phyloP scores from a whole-genome alignment of 2,888 invertebrate species.

The Linyphia triangularis region DNA sequence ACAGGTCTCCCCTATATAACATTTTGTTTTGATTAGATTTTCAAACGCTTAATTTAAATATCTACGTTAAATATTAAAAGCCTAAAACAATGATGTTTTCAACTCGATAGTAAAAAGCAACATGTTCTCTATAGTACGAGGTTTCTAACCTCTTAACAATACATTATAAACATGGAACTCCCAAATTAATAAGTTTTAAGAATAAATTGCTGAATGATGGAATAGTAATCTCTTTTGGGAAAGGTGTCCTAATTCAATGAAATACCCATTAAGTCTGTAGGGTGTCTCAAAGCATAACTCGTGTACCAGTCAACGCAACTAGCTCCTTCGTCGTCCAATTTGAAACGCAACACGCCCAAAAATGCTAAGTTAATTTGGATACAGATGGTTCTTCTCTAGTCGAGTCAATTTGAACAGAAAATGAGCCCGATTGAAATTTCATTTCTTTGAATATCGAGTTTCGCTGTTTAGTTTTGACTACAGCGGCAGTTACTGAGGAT shows the following conservation, averaged over 20 bases:
- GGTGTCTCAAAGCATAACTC: background rate
- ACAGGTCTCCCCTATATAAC: no score
- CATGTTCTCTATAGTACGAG: no score
- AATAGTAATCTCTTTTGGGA: background rate
- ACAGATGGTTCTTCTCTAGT: slow-evolving; percentile 37
- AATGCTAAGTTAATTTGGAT: slow-evolving; percentile 33
- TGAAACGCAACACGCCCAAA: background rate
- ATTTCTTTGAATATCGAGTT: slow-evolving; percentile 35
- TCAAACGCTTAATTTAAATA: no score
- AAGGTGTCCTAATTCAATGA: background rate
- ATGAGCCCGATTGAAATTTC: slow-evolving; percentile 31
- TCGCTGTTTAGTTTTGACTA: background rate
- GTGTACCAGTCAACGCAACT: background rate
- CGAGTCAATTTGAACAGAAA: slow-evolving; percentile 27
- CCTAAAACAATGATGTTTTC: no score
- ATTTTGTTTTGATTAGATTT: no score
- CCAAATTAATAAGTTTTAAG: background rate
- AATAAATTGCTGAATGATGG: background rate
- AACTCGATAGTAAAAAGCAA: no score
- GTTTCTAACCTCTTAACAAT: background rate
- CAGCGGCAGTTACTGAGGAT: background rate
- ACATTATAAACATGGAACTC: background rate
- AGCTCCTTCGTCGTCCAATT: background rate
- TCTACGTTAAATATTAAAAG: no score
- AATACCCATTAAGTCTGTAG: background rate